Conservation (phyloP, 2,888 invertebrate genomes). For the Antheraea yamamai region DNA sequence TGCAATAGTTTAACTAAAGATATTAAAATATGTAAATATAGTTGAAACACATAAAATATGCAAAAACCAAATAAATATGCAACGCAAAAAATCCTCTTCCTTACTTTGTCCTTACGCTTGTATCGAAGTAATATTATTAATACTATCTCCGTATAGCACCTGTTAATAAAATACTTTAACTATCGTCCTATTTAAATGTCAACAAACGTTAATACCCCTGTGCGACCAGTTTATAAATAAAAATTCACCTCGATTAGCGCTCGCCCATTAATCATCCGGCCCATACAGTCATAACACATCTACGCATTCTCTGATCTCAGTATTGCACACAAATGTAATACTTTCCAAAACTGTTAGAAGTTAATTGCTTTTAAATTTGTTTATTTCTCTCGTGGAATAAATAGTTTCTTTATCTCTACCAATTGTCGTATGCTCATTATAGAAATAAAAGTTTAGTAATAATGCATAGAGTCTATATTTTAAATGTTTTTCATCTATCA, state of each 20-base stretch:
- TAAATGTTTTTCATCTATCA: neutral
- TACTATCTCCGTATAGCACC: neutral
- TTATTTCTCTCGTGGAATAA: slow-evolving; percentile 40
- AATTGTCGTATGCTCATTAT: slow-evolving; percentile 1
- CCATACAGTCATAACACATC: slow-evolving; percentile 72
- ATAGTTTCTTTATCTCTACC: slow-evolving; percentile 25
- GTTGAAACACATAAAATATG: neutral
- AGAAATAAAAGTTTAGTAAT: neutral
- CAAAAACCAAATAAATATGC: no score
- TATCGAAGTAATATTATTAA: neutral
- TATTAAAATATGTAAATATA: neutral
- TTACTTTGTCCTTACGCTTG: neutral
- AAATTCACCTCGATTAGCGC: slow-evolving; percentile 62
- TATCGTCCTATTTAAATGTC: slow-evolving; percentile 67
- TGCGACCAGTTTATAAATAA: slow-evolving; percentile 64
- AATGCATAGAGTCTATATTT: neutral
- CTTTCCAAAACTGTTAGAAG: slow-evolving; percentile 47
- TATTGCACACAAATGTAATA: slow-evolving; percentile 53
- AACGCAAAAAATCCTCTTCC: neutral
- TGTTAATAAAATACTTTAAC: slow-evolving; percentile 35
- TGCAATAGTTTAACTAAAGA: neutral
- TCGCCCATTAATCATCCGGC: slow-evolving; percentile 69
- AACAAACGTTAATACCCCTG: slow-evolving; percentile 59
- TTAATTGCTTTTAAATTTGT: slow-evolving; percentile 58
- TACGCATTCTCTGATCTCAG: slow-evolving; percentile 66